Conservation (phyloP, 2,113 vertebrate species). For the Genyomyrus donnyi region DNA sequence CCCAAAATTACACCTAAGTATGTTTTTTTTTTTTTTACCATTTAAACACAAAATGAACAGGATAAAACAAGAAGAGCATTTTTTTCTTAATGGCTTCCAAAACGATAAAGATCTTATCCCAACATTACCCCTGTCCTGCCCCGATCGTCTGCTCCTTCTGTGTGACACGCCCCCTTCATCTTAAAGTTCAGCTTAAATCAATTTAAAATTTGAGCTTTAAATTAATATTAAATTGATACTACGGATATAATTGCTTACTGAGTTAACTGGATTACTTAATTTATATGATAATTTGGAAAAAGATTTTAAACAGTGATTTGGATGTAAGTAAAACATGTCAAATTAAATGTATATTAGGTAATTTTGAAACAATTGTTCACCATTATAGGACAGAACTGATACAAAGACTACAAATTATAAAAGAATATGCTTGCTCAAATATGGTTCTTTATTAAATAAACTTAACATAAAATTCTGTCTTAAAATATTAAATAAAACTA, state of each 20-base stretch:
- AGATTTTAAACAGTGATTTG: not conserved
- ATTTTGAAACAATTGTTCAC: not conserved
- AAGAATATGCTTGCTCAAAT: not conserved
- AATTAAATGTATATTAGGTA: not conserved
- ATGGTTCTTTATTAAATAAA: not conserved
- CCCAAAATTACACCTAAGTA: too few relatives aligned
- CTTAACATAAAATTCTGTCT: not conserved
- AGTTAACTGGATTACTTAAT: not conserved
- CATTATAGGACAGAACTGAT: not conserved
- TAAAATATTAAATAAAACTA: not conserved
- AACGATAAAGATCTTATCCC: too few relatives aligned
- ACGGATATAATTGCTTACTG: not conserved
- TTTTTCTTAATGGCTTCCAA: too few relatives aligned
- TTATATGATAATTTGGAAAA: not conserved
- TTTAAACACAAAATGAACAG: too few relatives aligned
- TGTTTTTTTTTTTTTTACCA: too few relatives aligned
- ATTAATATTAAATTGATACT: not conserved
- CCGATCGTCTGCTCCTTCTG: too few relatives aligned
- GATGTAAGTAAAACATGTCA: not conserved
- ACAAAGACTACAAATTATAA: not conserved
- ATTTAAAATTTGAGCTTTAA: too few relatives aligned
- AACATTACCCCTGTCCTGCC: too few relatives aligned
- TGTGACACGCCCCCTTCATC: too few relatives aligned
- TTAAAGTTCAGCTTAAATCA: too few relatives aligned
- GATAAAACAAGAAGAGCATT: too few relatives aligned